Conservation (phyloP, 2,797 vertebrate genomes). For the Alosa sapidissima region DNA sequence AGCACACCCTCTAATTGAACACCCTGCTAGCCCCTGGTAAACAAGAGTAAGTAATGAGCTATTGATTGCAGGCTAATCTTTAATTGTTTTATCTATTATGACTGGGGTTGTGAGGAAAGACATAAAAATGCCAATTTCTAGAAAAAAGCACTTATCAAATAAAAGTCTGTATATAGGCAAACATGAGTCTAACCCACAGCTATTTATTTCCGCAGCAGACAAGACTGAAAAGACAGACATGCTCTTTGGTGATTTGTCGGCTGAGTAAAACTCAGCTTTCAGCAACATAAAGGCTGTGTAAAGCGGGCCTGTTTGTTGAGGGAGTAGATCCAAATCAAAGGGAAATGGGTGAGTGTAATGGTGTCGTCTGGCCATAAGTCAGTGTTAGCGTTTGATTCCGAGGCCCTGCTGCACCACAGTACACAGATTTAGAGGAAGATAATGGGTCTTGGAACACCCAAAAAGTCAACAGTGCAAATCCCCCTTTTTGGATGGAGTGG, state of each 20-base stretch:
- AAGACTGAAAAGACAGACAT: background rate
- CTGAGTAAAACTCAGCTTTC: background rate
- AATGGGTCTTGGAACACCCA: conserved; percentile 54
- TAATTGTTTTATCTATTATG: conserved; percentile 64
- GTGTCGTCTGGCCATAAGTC: background rate
- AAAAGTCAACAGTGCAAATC: conserved; percentile 59
- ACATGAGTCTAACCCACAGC: background rate
- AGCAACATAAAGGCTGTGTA: background rate
- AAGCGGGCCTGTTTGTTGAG: background rate
- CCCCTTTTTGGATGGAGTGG: conserved; percentile 54
- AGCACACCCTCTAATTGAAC: conserved; percentile 58
- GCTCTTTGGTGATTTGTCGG: background rate
- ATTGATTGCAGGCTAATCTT: conserved; percentile 66
- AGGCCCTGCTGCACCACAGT: conserved; percentile 22
- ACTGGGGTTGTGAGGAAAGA: conserved; percentile 2
- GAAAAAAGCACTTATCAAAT: background rate
- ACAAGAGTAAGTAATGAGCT: conserved; percentile 57
- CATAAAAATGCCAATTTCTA: background rate
- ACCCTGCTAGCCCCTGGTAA: conserved; percentile 61
- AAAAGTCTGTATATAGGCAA: background rate
- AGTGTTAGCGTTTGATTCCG: background rate
- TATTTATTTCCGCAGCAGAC: background rate
- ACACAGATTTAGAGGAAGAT: conserved; percentile 55
- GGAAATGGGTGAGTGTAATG: background rate
- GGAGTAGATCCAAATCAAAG: background rate